A percentile compares a stretch with the other conserved stretches of the same genome.
Conservation (phyloP, 2,797 vertebrate genomes). For the Fistularia commersonii region DNA sequence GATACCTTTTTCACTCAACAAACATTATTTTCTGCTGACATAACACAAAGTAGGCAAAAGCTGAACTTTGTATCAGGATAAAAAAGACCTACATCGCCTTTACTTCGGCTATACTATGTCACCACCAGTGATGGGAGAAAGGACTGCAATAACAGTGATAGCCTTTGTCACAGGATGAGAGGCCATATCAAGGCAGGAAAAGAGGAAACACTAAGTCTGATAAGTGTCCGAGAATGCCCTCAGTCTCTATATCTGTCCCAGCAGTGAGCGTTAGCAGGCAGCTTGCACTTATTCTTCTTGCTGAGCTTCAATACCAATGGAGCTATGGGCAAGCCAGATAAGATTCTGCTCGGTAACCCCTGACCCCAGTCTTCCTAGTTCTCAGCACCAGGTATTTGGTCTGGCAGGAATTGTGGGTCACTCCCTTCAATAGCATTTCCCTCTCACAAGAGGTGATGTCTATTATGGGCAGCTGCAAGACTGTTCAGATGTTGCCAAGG, state of each 20-base stretch:
- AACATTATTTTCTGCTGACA: slow-evolving; percentile 61
- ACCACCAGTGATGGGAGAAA: slow-evolving; percentile 50
- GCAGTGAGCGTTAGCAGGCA: slow-evolving; percentile 33
- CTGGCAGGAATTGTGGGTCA: slow-evolving; percentile 62
- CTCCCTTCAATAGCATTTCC: slow-evolving; percentile 69
- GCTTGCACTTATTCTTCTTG: slow-evolving; percentile 35
- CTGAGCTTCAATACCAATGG: slow-evolving; percentile 42
- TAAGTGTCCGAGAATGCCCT: slow-evolving; percentile 67
- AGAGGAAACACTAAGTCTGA: slow-evolving; percentile 63
- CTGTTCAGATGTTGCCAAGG: background rate
- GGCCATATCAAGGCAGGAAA: slow-evolving; percentile 57
- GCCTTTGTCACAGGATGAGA: slow-evolving; percentile 61
- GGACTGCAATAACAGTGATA: slow-evolving; percentile 76
- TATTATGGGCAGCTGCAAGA: slow-evolving; percentile 46
- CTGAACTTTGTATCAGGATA: slow-evolving; percentile 33
- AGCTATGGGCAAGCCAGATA: slow-evolving; percentile 59
- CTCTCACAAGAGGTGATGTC: slow-evolving; percentile 55
- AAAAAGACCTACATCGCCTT: slow-evolving; percentile 46
- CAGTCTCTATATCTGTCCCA: slow-evolving; percentile 43
- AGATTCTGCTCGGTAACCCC: slow-evolving; percentile 68
- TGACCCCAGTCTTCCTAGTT: slow-evolving; percentile 67
- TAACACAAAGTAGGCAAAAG: slow-evolving; percentile 21
- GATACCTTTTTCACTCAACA: slow-evolving; percentile 51
- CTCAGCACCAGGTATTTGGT: slow-evolving; percentile 72
- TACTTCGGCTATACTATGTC: slow-evolving; percentile 54